Conservation (phyloP, 2,888 invertebrate species). For the Tinea pellionella region DNA sequence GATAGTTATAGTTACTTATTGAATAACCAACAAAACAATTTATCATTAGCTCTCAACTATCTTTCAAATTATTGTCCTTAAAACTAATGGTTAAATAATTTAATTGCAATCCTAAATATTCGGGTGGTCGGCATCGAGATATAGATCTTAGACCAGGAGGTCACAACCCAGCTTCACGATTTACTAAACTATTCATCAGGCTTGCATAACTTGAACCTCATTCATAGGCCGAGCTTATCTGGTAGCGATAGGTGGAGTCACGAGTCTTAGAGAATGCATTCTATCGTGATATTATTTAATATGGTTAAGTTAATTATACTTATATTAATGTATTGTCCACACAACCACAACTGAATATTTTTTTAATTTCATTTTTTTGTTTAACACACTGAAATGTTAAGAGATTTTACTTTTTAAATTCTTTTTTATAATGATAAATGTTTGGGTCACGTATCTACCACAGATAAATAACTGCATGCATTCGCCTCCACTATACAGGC, state of each 20-base stretch:
- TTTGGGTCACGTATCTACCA: too few species aligned
- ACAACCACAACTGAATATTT: too few species aligned
- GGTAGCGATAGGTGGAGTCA: constrained; percentile 4
- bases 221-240: constrained; percentile 23
- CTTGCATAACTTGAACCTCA: constrained; percentile 34
- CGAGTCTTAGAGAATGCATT: neutral
- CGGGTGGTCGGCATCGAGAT: constrained; percentile 24
- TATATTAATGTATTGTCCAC: too few species aligned
- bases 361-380: too few species aligned
- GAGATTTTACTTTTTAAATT: too few species aligned
- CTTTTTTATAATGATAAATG: too few species aligned
- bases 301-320: neutral
- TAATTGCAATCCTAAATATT: constrained; percentile 28
- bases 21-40: neutral
- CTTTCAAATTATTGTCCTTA: neutral
- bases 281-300: constrained; percentile 5
- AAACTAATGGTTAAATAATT: constrained; percentile 9
- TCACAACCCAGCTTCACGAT: constrained; percentile 37
- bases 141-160: constrained; percentile 40
- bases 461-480: too few species aligned
- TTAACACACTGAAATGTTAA: too few species aligned
- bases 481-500: too few species aligned
- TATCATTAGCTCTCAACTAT: neutral
- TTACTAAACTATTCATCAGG: constrained; percentile 42
- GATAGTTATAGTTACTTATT: neutral